Evolutionary conservation across 2,797 vertebrate species (phyloP), one percentile per base, ranked within the genome.

Genomic region (Acropternis orthonyx): DNA sequence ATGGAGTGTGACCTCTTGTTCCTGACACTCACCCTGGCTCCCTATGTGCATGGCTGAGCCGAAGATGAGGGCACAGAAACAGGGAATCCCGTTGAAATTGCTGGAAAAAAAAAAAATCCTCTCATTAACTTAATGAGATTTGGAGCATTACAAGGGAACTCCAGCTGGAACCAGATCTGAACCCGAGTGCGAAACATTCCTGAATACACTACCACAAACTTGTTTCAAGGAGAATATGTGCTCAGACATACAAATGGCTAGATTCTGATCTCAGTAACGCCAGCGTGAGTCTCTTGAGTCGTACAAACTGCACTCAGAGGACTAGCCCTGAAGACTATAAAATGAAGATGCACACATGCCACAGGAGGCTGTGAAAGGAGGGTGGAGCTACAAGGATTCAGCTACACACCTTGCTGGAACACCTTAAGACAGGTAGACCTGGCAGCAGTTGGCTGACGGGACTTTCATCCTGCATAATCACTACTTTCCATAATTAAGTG

Each of bases 71-170:
- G 89, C 92, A 86, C 69, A 96, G 89, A 92, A 93, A 93, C 63
- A 96, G 96, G 94, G 95, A 97, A 96, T 97, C 96, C 96, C 91
- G 1, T 85, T 95, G 94, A 91, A 95, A 95, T 95, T 92, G 90
- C 74, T 96, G 86, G 92, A 54, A 88, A 95, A 95, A 95, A 79
- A 7, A n/a, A n/a, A n/a, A 10, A 10, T 14, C 39, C 61, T 65
- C 93, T 96, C 83, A 95, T 96, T 97, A 94, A 96, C 88, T 94
- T 95, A 97, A 95, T 97, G 94, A 93, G 96, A 91, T 96, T 96
- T 95, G 95, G 93, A 96, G 94, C 94, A 95, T 92, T 94, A 88
- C 83, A 85, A 94, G 95, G 96, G 95, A 96, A 96, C 90, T 97
- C 96, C 95, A 95, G 89, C 84, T 96, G 96, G 95, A 97, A 96